Conservation (phyloP, 2,113 vertebrate genomes). For the Chiloscyllium plagiosum region DNA sequence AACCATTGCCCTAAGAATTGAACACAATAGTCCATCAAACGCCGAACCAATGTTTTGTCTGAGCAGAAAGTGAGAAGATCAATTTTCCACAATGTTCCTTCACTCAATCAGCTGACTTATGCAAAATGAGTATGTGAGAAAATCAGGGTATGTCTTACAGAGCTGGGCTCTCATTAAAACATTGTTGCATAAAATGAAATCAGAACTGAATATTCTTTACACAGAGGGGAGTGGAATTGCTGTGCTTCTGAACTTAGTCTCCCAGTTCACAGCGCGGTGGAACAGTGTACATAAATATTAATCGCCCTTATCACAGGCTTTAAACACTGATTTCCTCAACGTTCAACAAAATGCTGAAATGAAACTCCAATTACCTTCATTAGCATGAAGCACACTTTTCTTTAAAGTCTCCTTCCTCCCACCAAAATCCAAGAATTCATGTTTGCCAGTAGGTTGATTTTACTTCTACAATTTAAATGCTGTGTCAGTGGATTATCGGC, state of each 20-base stretch:
- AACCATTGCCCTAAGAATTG: background rate
- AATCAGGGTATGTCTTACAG: too few species aligned
- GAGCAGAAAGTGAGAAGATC: too few species aligned
- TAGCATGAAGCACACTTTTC: background rate
- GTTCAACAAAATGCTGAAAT: background rate
- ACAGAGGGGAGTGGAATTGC: background rate
- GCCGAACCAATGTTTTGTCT: background rate
- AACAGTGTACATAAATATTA: background rate
- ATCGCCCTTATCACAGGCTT: background rate
- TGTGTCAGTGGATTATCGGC: background rate
- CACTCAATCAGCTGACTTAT: too few species aligned
- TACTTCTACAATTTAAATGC: background rate
- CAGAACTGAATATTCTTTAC: too few species aligned
- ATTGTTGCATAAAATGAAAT: too few species aligned
- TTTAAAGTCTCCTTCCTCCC: background rate
- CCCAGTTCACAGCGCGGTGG: background rate
- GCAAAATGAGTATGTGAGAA: too few species aligned
- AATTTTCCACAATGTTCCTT: too few species aligned
- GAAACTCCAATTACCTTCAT: background rate
- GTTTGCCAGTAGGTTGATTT: background rate
- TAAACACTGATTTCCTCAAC: background rate
- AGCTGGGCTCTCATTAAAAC: too few species aligned
- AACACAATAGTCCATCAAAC: background rate
- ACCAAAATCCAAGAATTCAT: background rate
- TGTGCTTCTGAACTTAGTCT: background rate